Base-by-base conservation (phyloP, 2,888 invertebrate species). In the Nomada fabriciana region DNA sequence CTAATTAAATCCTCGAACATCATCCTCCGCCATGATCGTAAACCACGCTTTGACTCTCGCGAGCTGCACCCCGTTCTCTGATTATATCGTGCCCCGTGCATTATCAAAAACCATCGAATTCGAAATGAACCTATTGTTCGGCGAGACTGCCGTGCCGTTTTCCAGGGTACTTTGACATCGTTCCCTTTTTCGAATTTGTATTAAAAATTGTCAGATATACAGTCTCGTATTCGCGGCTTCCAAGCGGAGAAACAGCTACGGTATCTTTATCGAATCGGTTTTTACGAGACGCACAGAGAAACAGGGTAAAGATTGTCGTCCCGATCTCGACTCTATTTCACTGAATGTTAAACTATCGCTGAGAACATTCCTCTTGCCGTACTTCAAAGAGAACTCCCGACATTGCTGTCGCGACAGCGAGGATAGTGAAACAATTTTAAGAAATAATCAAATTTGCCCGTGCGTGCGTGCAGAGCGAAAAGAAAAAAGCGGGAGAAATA, bases 1-100 rank as follows among this genome's bases (percentile, higher is more conserved):
- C 82, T 86, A 86, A 86, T 86, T 86, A 86, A 86, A 86, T 86
- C 80, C 82, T 57, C 76, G 75, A 73, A 76, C 71, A 75, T 78
- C 76, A 60, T 76, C 72, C 74, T 42, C 23, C 68, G 42, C 57
- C 53, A 67, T n/a, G 74, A 76, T 65, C 65, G 70, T 82, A 86
- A 86, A 84, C 71, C 57, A 68, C 53, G 36, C 59, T 86, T 84
- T 10, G 76, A 25, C 76, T 74, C 50, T 50, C 52, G 64, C 60
- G 50, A 18, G 15, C 15, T 25, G 23, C 60, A 15, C 15, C 23
- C 47, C 43, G 50, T 71, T 76, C 73, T 57, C 47, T 42, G 67
- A 72, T 60, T 52, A 73, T 50, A 20, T 74, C 70, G 61, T 29
- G 57, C 59, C 64, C 71, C 64, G 57, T 36, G 36, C 11, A 9